These are phyloP conservation scores for Axinella damicornis DNA, from an alignment of 37 sponge, comb jelly and placozoan species.

Conservation along the genomic window DNA sequence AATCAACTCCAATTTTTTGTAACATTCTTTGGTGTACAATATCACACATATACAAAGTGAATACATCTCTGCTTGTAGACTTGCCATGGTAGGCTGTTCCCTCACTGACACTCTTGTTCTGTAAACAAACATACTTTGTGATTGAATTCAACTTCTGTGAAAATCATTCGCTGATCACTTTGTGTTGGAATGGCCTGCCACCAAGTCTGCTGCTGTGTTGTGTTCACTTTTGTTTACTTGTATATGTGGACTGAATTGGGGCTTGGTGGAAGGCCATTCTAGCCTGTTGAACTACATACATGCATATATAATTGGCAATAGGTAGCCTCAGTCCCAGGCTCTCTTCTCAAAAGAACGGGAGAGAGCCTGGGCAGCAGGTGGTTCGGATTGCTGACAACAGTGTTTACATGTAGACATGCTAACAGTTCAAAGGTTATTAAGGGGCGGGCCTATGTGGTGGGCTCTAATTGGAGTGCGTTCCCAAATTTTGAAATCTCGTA, in stretches of 20 bases:
- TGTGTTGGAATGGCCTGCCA: conserved; percentile 14
- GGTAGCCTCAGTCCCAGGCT: too few relatives aligned
- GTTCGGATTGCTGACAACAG: too few relatives aligned
- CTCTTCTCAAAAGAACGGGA: too few relatives aligned
- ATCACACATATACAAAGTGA: too few relatives aligned
- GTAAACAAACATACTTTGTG: not conserved
- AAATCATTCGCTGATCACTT: not conserved
- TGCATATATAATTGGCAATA: too few relatives aligned
- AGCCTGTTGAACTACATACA: not conserved
- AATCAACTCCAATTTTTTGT: too few relatives aligned
- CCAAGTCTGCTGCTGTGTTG: not conserved
- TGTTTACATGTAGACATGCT: not conserved
- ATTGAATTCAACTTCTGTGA: not conserved
- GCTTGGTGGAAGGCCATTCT: conserved; percentile 10
- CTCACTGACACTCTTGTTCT: not conserved
- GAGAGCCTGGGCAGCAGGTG: too few relatives aligned
- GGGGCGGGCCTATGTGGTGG: conserved; percentile 17
- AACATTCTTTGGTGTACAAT: too few relatives aligned
- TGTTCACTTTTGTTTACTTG: not conserved
- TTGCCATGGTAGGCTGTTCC: conserved; percentile 15
- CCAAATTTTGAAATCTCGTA: not conserved
- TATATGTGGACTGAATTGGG: not conserved
- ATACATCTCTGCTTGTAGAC: too few relatives aligned
- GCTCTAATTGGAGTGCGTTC: conserved; percentile 5
- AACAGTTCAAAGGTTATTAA: not conserved